Base-by-base conservation (phyloP, 2,888 invertebrate species). In the Amblyjoppa proteus region DNA sequence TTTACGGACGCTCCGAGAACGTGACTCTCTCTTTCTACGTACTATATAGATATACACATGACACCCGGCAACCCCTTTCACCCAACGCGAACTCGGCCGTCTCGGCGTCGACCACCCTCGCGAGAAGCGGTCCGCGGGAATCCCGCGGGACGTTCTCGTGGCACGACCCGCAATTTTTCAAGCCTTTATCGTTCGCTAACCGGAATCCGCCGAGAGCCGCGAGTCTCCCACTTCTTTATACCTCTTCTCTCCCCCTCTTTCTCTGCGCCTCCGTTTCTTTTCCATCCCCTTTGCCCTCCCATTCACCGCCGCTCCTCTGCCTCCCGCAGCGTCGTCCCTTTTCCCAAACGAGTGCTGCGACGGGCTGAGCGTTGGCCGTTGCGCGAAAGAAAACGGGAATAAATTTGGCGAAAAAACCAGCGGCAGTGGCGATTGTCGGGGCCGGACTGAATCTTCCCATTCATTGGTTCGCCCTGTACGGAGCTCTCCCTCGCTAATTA, bases 181-280 rank as follows among this genome's bases (percentile, higher is more conserved):
- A 87, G 84, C 86, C 87, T 87, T 87, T 87, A 87, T 87, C 87
- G 86, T 84, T 76, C 75, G 79, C 79, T 71, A 80, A 31, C 83
- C 79, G 61, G 79, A 83, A 79, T 85, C 76, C 79, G 51, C 66
- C 83, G 68, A 82, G 82, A 76, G 71, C 75, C 28, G 61, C 81
- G 28, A 58, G 20, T 81, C 38, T 74, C 69, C 68, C 61, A 20
- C 64, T 75, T 53, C 79, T 53, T 70, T 68, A 58, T 56, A 5
- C 64, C 28, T 31, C 45, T 20, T 45, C 28, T 68, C 45, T 66
- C 31, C 56, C 56, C 34, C 7, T 56, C 66, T 73, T 56, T 45
- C 58, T 66, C 28, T n/a, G 34, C 25, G 68, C 28, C 71, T 71
- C 80, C 64, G 53, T 45, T 79, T 58, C 58, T 70, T 53, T 11